These are phyloP conservation scores for Platorchestia sp. DNA, from an alignment of 1,140 invertebrate genomes.

Conservation along the genomic window DNA sequence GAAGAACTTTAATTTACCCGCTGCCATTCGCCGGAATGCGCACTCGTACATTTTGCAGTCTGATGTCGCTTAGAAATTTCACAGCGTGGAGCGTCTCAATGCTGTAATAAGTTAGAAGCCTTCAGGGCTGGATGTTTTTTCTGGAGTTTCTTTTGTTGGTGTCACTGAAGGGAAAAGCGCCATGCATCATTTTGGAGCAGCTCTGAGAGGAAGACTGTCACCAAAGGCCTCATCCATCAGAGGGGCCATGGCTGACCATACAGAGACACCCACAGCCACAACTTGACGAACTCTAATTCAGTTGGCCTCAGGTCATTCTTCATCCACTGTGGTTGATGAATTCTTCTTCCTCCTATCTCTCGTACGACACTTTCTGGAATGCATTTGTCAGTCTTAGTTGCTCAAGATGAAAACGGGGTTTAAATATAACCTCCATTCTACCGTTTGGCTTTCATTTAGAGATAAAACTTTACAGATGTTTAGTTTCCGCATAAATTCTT, in stretches of 20 bases:
- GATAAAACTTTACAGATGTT: no score
- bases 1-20: not conserved
- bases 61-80: not conserved
- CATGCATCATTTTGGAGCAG: slow-evolving; percentile 28
- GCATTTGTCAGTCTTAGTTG: not conserved
- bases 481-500: no score
- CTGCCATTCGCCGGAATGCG: no score
- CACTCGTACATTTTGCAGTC: not conserved
- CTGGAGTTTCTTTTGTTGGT: slow-evolving; percentile 27
- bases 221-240: slow-evolving; percentile 39
- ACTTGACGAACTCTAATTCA: not conserved
- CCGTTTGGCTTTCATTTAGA: no score
- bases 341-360: not conserved
- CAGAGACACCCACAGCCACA: not conserved
- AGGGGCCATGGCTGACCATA: not conserved
- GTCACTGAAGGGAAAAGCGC: slow-evolving; percentile 16
- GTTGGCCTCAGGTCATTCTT: not conserved
- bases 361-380: not conserved
- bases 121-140: not conserved
- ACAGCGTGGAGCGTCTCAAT: not conserved
- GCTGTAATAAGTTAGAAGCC: not conserved
- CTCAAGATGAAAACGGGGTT: not conserved
- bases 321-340: not conserved
- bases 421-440: no score
- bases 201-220: slow-evolving; percentile 15